Conservation (phyloP, 1,140 invertebrate genomes). For the Zophobas morio region DNA sequence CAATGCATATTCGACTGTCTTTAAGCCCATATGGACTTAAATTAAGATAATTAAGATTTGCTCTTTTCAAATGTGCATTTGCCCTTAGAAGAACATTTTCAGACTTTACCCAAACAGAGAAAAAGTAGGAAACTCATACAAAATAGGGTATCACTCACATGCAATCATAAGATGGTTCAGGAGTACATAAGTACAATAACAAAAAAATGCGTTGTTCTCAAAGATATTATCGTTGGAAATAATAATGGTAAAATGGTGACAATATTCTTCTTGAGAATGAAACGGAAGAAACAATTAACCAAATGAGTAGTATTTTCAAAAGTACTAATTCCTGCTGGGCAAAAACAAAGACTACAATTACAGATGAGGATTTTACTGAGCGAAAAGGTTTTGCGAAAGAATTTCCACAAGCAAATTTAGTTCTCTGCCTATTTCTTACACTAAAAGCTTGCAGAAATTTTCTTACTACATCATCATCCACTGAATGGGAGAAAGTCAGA, state of each 20-base stretch:
- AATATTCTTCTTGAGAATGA: neutral
- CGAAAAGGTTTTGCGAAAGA: neutral
- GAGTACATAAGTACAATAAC: too few relatives aligned
- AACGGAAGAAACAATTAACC: neutral
- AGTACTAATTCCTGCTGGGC: neutral
- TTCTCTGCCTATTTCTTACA: neutral
- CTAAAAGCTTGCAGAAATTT: neutral
- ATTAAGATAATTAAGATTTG: too few relatives aligned
- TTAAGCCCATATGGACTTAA: neutral
- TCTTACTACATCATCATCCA: neutral
- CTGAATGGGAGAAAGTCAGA: neutral
- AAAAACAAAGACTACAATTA: neutral
- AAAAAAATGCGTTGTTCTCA: too few relatives aligned
- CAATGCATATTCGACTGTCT: neutral
- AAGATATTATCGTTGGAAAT: neutral
- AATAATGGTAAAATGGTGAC: neutral
- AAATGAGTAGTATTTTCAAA: neutral
- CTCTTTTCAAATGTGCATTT: too few relatives aligned
- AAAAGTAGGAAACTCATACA: too few relatives aligned
- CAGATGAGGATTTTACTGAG: neutral
- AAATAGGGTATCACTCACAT: too few relatives aligned
- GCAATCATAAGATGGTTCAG: too few relatives aligned
- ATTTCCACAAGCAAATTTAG: neutral
- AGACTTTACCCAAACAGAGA: too few relatives aligned
- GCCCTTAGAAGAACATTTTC: too few relatives aligned